Conservation (phyloP, 1,140 invertebrate species). For the Schlechtendalia chinensis region DNA sequence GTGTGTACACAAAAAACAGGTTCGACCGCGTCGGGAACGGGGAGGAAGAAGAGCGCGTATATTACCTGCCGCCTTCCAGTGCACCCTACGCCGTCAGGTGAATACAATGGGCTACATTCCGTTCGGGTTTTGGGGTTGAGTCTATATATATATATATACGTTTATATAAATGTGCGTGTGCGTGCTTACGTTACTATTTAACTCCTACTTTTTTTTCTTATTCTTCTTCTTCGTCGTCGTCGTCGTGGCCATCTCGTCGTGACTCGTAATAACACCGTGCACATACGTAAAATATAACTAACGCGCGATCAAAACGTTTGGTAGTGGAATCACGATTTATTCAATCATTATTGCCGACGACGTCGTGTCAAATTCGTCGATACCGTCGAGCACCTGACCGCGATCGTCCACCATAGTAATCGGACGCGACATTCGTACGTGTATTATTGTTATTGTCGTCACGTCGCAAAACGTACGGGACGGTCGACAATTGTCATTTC, state of each 20-base stretch:
- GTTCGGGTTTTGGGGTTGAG: slow-evolving; percentile 29
- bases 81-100: slow-evolving; percentile 27
- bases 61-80: not conserved
- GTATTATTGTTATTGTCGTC: no score
- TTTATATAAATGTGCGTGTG: no score
- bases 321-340: slow-evolving; percentile 10
- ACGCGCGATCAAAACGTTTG: not conserved
- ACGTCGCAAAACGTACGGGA: no score
- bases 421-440: no score
- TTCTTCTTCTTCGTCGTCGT: no score
- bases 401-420: no score
- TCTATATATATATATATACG: not conserved
- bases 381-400: not conserved
- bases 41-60: not conserved
- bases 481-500: no score
- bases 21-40: not conserved
- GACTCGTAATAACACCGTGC: not conserved
- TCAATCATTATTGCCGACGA: not conserved
- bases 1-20: slow-evolving; percentile 8
- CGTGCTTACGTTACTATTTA: no score
- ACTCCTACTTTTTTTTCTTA: not conserved
- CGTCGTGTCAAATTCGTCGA: not conserved
- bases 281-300: not conserved
- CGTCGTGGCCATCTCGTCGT: no score
- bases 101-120: slow-evolving; percentile 30